Evolutionary conservation across 2,797 vertebrate species (phyloP), one percentile per base, ranked within the genome.

Genomic region (Parauchenoglanis ngamensis): DNA sequence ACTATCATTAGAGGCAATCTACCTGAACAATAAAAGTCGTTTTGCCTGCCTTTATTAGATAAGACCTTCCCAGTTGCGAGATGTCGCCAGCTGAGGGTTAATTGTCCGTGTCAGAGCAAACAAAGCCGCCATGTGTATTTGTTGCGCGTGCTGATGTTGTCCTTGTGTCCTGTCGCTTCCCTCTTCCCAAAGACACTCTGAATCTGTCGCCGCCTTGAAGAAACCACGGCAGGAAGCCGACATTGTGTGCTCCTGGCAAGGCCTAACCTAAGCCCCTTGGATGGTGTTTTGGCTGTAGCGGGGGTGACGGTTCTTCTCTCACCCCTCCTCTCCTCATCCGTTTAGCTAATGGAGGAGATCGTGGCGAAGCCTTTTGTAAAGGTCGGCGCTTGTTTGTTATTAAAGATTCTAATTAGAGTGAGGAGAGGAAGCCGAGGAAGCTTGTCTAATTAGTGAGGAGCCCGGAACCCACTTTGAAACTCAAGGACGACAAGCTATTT

Each of bases 351-450:
- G 92, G 93, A 93, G 93, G 91, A 91, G 86, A 92, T 91, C 89
- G 87, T 89, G 89, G 92, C 92, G 89, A 88, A 91, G 93, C 92
- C 85, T 93, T 94, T 94, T 90, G 93, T 96, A 93, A 91, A 96
- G 95, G 96, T 95, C 91, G 92, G 92, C 94, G 94, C 95, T 96
- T 97, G 96, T 97, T 97, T 97, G 96, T 96, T 97, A 96, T 97
- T 95, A 95, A 96, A 96, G 94, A 96, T 96, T 88, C 95, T 97
- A 96, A 96, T 97, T 97, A 97, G 96, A 95, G 96, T 95, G 94
- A 94, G 94, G 94, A 95, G 95, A 96, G 94, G 95, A 94, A 95
- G 93, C 93, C 92, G 95, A 94, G 94, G 82, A 93, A 94, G 95
- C 96, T 96, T 93, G 94, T 95, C 95, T 97, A 97, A 97, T 97